These are phyloP conservation scores for Aspidapion aeneum DNA, from an alignment of 2,888 invertebrate species.

Conservation along the genomic window DNA sequence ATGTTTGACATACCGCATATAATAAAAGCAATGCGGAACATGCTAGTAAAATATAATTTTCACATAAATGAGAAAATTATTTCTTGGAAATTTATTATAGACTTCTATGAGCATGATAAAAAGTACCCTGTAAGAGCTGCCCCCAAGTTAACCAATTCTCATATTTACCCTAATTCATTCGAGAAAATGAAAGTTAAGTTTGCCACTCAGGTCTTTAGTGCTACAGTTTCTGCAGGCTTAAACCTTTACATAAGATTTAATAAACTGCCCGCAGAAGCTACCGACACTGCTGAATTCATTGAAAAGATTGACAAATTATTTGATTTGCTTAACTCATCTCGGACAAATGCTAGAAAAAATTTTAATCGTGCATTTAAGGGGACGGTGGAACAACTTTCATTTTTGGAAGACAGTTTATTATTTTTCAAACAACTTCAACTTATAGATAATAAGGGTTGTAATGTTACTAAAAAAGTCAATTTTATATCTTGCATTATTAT, in stretches of 20 bases:
- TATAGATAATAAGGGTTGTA: background rate
- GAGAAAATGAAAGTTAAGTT: conserved; percentile 26
- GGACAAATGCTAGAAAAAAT: background rate
- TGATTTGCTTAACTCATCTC: conserved; percentile 1
- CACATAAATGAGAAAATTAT: conserved; percentile 12
- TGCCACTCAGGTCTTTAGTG: conserved; percentile 21
- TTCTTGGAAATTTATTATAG: conserved; percentile 17
- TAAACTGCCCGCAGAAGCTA: conserved; percentile 1
- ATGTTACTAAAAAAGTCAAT: background rate
- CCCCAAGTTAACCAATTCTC: conserved; percentile 8
- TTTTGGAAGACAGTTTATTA: background rate
- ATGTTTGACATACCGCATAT: conserved; percentile 28
- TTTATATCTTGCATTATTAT: background rate
- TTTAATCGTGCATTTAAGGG: background rate
- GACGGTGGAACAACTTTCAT: background rate
- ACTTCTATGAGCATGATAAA: conserved; percentile 17
- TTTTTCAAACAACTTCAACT: background rate
- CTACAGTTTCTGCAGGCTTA: conserved; percentile 11
- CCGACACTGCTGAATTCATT: background rate
- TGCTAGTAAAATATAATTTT: conserved; percentile 20
- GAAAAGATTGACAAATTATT: conserved; percentile 12
- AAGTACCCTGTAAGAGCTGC: conserved; percentile 14
- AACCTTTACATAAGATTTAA: conserved; percentile 7
- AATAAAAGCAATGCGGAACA: conserved; percentile 22
- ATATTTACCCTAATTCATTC: conserved; percentile 21